These are phyloP conservation scores for Drosophila repleta DNA, from an alignment of 1,140 invertebrate genomes.

Conservation along the genomic window DNA sequence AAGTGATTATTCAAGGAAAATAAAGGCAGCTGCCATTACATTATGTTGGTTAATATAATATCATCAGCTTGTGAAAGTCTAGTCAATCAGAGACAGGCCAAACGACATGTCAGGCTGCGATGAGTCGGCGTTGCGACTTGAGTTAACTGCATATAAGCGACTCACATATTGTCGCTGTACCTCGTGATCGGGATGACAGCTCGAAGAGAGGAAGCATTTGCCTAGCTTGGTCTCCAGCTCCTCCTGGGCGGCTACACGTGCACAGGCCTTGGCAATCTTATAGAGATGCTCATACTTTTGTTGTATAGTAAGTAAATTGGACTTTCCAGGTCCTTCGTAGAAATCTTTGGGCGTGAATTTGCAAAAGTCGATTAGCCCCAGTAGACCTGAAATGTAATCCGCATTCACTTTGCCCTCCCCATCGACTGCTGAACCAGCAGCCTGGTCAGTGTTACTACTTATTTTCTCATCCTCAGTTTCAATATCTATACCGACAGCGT, in stretches of 20 bases:
- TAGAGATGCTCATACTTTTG: conserved; percentile 10
- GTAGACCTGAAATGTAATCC: neutral
- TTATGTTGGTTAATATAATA: no score
- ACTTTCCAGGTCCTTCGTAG: conserved; percentile 9
- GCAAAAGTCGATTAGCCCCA: conserved; percentile 1
- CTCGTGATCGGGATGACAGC: neutral
- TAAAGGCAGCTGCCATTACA: no score
- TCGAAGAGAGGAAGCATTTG: neutral
- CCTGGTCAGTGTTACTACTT: no score
- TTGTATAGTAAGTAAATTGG: neutral
- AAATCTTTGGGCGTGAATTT: conserved; percentile 7
- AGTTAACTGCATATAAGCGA: neutral
- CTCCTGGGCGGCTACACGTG: neutral
- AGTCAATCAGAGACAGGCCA: neutral
- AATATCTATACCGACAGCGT: neutral
- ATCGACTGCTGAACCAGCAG: neutral
- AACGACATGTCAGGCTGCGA: neutral
- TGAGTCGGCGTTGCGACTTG: neutral
- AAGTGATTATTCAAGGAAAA: no score
- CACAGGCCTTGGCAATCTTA: neutral
- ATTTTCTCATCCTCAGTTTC: neutral
- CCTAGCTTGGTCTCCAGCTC: neutral
- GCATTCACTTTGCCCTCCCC: neutral
- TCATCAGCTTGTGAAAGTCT: neutral
- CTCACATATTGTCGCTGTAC: neutral